Conservation (phyloP, 1,140 invertebrate genomes). For the Bombus waltoni region DNA sequence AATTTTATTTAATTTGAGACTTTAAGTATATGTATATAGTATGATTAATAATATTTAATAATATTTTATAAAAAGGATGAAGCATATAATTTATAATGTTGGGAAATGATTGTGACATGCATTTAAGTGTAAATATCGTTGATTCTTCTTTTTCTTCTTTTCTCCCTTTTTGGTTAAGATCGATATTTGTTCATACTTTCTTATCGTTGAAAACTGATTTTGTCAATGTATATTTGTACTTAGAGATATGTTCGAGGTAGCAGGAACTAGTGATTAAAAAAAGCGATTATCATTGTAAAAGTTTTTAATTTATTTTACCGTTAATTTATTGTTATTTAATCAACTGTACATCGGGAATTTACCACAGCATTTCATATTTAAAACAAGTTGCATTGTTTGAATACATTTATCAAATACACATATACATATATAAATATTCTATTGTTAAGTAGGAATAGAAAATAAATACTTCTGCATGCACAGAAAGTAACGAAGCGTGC, state of each 20-base stretch:
- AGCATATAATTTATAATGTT: conserved; percentile 15
- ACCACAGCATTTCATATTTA: conserved; percentile 48
- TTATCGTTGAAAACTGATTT: conserved; percentile 8
- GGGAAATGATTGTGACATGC: conserved; percentile 30
- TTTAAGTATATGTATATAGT: not conserved
- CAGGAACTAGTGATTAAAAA: conserved; percentile 1
- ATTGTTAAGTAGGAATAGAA: conserved; percentile 54
- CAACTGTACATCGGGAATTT: not conserved
- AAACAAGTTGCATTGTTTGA: conserved; percentile 33
- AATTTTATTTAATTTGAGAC: not conserved
- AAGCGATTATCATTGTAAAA: not conserved
- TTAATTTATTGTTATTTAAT: conserved; percentile 33
- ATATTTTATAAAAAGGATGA: not conserved
- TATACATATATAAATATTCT: conserved; percentile 44
- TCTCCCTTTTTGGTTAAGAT: not conserved
- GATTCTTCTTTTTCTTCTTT: not conserved
- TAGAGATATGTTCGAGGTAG: conserved; percentile 11
- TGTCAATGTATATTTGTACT: conserved; percentile 38
- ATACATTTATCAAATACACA: conserved; percentile 37
- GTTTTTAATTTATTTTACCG: conserved; percentile 5
- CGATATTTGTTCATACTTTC: not conserved
- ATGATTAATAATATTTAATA: not conserved
- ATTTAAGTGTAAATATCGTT: conserved; percentile 51
- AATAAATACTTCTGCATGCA: conserved; percentile 44
- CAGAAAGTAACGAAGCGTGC: conserved; percentile 21